Conservation (phyloP, 2,113 vertebrate genomes). For the Vulpes lagopus region DNA sequence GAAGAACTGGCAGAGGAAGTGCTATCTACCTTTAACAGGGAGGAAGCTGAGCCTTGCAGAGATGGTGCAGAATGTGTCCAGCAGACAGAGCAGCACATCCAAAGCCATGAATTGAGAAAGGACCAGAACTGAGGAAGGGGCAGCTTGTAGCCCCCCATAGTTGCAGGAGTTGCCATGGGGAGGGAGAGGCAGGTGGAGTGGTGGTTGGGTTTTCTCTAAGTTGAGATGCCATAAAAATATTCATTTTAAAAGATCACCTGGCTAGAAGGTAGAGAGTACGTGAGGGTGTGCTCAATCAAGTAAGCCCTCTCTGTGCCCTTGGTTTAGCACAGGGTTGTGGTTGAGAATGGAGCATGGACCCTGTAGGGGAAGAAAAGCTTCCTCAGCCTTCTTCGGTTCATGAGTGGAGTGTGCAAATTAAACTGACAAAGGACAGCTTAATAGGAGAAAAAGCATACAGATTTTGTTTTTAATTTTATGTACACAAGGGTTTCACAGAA, state of each 20-base stretch:
- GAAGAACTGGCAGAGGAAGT: background rate
- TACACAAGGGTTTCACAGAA: background rate
- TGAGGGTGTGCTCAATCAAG: fast-evolving
- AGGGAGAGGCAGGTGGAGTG: fast-evolving
- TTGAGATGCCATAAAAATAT: background rate
- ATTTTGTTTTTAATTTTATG: background rate
- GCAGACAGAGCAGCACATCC: background rate
- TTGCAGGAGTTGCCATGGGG: background rate
- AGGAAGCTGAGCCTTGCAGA: background rate
- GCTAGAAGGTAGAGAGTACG: fast-evolving
- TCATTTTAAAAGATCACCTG: fast-evolving
- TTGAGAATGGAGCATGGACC: fast-evolving
- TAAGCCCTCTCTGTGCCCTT: fast-evolving
- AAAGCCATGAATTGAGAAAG: background rate
- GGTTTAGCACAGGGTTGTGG: fast-evolving
- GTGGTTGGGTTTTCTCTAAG: background rate
- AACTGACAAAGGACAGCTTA: background rate
- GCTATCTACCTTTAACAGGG: fast-evolving
- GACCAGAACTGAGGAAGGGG: background rate
- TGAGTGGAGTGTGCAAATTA: background rate
- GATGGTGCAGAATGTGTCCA: fast-evolving
- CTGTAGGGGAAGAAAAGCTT: background rate
- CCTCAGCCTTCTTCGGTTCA: background rate
- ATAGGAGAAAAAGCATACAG: background rate
- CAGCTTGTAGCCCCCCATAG: fast-evolving